Base-by-base conservation (phyloP, 2,888 invertebrate species). In the Cephus pygmeus region DNA sequence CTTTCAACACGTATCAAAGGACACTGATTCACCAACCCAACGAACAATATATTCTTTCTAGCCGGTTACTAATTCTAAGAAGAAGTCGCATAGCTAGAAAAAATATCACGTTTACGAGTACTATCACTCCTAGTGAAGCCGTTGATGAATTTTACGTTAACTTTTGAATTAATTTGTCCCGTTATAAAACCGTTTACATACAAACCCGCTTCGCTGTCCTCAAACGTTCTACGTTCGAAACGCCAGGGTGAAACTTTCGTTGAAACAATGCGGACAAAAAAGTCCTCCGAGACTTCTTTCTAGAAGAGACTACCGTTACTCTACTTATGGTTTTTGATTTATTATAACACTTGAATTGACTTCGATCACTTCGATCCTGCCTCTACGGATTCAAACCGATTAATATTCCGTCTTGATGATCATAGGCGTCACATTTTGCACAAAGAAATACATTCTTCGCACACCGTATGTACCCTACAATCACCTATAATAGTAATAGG, bases 181-280 rank as follows among this genome's bases (percentile, higher is more conserved):
- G 23, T 15, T 23, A 23, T 56, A 56, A 56, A 56, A 23, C 23
- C 56, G 56, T 56, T 56, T 56, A 23, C 9, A 56, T 56, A 56
- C 56, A 56, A 56, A 56, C 56, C 56, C 23, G 23, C 9, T 1
- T 1, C 2, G 23, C 23, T 56, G 56, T 56, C 56, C 56, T 15
- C 6, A 15, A 56, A 56, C 56, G 56, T 9, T 56, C 56, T 56
- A 56, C 23, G 9, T 9, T 56, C 56, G 56, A 23, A 9, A 56
- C 23, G 56, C 56, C 56, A 56, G 56, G 56, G 23, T 23, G 23
- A 56, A 56, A 34, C 71, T 71, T 71, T 71, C 31, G 31, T 71
- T 34, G 71, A 34, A 71, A 71, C 71, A 33, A 71, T 71, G 31
- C 71, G 33, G 12, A 34, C 71, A 71, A 71, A 71, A 71, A 71